Base-by-base conservation (phyloP, 2,888 invertebrate species). In the Drosophila fulvimacula region DNA sequence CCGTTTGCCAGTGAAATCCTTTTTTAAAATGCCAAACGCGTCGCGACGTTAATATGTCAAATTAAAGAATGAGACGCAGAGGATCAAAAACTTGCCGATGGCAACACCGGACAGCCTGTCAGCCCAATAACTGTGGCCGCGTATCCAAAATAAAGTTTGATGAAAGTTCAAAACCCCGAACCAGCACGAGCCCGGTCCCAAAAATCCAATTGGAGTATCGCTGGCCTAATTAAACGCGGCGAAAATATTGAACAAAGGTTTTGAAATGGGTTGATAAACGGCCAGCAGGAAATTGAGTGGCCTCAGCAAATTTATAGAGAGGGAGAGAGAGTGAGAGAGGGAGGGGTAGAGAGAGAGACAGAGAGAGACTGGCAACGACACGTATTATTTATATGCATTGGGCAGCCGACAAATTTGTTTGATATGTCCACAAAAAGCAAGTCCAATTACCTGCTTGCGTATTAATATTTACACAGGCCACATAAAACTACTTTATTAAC, bases 21-120 rank as follows among this genome's bases (percentile, higher is more conserved):
- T 81, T 87, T 86, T 79, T 69, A 69, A 74, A 82, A 84, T 84
- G 87, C 84, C 78, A 72, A 87, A 69, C 87, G 82, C 87, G 84
- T 80, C 75, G 70, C 73, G 84, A 78, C 81, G 82, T 78, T 83
- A 87, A 87, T 84, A 84, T 87, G 82, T 78, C 70, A 78, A 79
- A 73, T 79, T 84, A 80, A 72, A 70, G 80, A 73, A 60, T 61
- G 65, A 51, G 58, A 34, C 17, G 38, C 19, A n/a, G 38, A 70
- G 60, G 57, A 58, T 70, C 81, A 66, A 78, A 75, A 60, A 60
- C 57, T 79, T 73, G 84, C 81, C 79, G 61, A 32, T 49, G 76
- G 84, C 80, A 5, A 49, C 55, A 59, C 32, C 58, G 58, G 73
- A n/a, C n/a, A 10, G 24, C n/a, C 77, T 83, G 83, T 83, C 83